phyloP scores from a whole-genome alignment of 2,113 vertebrate genomes.

The Clupea harengus region DNA sequence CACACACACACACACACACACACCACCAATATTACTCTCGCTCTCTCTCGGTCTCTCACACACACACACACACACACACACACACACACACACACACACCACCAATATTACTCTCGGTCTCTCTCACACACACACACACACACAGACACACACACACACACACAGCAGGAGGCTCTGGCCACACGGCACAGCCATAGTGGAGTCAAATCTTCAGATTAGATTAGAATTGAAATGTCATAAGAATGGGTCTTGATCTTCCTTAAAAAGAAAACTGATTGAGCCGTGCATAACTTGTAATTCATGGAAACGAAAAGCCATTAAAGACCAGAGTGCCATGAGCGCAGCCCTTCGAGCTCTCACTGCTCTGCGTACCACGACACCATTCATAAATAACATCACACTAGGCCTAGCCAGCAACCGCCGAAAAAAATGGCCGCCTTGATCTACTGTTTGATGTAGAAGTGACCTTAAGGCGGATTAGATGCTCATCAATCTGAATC shows the following conservation, averaged over 20 bases:
- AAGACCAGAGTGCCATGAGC: neutral
- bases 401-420: neutral
- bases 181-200: neutral
- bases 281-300: neutral
- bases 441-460: slow-evolving; percentile 60
- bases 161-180: neutral
- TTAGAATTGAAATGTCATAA: neutral
- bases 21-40: no score
- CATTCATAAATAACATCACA: neutral
- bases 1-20: neutral
- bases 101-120: no score
- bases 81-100: neutral
- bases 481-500: slow-evolving; percentile 72
- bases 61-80: no score
- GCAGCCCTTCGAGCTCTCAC: neutral
- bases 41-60: no score
- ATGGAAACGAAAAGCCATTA: neutral
- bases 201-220: neutral
- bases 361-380: neutral
- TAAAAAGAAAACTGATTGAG: neutral
- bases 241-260: neutral
- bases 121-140: neutral
- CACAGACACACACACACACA: neutral
- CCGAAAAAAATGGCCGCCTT: slow-evolving; percentile 62
- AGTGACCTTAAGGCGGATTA: slow-evolving; percentile 71